Conservation (phyloP, 2,797 vertebrate species). For the Enteromius thamalakanensis region DNA sequence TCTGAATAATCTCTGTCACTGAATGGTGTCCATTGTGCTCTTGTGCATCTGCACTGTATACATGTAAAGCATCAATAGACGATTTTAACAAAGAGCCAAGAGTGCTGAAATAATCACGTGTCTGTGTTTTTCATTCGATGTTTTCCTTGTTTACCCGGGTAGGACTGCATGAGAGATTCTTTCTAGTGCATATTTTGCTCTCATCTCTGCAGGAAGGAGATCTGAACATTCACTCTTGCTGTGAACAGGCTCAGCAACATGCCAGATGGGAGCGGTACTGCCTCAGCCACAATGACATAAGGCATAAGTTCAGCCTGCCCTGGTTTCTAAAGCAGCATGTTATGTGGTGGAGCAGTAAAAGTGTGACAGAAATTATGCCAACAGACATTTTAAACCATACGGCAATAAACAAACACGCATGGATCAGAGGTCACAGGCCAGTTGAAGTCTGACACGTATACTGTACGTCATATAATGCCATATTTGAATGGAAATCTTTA, state of each 20-base stretch:
- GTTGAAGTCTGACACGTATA: neutral
- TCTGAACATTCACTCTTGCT: slow-evolving; percentile 20
- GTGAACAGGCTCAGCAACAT: slow-evolving; percentile 37
- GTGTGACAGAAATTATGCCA: neutral
- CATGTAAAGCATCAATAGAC: slow-evolving; percentile 70
- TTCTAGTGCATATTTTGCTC: slow-evolving; percentile 16
- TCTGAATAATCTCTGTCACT: slow-evolving; percentile 70
- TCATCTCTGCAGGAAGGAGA: neutral
- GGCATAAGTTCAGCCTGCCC: slow-evolving; percentile 25
- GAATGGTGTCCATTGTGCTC: slow-evolving; percentile 75
- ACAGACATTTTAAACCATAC: slow-evolving; percentile 11
- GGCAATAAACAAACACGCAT: neutral
- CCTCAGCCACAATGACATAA: slow-evolving; percentile 35
- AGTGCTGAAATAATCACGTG: slow-evolving; percentile 63
- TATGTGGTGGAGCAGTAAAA: neutral
- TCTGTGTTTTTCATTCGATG: slow-evolving; percentile 2
- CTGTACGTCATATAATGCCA: neutral
- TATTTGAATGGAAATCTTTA: slow-evolving; percentile 1
- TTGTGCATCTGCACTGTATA: slow-evolving; percentile 77
- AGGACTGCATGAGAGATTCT: neutral
- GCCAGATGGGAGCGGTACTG: slow-evolving; percentile 17
- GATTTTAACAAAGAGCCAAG: slow-evolving; percentile 71
- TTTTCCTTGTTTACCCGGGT: neutral
- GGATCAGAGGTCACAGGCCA: neutral
- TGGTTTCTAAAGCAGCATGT: slow-evolving; percentile 23